phyloP scores from a whole-genome alignment of 2,888 invertebrate genomes.

The Drosophila koepferae region DNA sequence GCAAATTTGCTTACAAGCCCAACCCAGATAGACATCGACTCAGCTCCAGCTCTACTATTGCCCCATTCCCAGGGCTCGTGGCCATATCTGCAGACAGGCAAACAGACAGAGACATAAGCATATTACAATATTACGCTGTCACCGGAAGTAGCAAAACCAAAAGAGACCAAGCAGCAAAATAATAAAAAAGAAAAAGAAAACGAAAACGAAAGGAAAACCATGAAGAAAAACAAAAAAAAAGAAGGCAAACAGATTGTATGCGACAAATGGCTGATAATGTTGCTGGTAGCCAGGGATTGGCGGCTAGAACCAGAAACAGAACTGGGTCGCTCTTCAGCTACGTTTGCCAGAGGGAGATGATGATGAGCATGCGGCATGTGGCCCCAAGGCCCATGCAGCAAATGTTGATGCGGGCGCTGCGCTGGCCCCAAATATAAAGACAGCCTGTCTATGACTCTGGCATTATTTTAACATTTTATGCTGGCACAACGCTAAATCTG shows the following conservation, averaged over 20 bases:
- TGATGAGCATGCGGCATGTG: conserved; percentile 39
- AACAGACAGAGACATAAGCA: conserved; percentile 78
- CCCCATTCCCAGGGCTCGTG: conserved; percentile 42
- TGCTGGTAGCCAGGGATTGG: conserved; percentile 59
- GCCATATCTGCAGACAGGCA: conserved; percentile 63
- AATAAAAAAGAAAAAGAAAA: conserved; percentile 6
- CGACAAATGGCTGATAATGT: conserved; percentile 81
- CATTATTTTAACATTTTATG: conserved; percentile 82
- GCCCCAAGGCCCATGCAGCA: conserved; percentile 27
- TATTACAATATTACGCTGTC: conserved; percentile 83
- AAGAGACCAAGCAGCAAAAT: conserved; percentile 15
- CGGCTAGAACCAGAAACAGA: conserved; percentile 24
- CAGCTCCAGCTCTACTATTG: conserved; percentile 23
- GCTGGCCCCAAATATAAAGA: conserved; percentile 67
- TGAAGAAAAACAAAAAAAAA: conserved; percentile 21
- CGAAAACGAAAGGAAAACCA: conserved; percentile 23
- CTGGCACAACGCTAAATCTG: conserved; percentile 81
- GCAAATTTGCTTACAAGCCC: conserved; percentile 62
- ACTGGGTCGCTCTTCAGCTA: not conserved
- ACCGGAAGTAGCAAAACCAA: conserved; percentile 73
- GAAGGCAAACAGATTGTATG: conserved; percentile 80
- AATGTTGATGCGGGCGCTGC: conserved; percentile 58
- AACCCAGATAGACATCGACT: conserved; percentile 26
- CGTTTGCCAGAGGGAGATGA: conserved; percentile 7
- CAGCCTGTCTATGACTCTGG: conserved; percentile 72